Conservation (phyloP, 2,888 invertebrate genomes). For the Lasioglossum lativentre region DNA sequence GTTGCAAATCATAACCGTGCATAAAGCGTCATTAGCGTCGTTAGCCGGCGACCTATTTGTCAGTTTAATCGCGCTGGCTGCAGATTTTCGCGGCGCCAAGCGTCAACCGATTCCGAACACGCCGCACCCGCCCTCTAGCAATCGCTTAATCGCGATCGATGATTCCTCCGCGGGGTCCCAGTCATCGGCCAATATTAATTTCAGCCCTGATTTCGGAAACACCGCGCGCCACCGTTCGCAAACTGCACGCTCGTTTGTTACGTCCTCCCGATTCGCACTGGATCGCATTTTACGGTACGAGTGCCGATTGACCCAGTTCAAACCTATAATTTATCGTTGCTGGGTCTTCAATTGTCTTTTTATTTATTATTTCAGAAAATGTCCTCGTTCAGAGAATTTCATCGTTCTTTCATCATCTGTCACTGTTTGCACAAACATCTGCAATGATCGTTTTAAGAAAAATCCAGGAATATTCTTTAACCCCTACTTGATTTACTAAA, state of each 20-base stretch:
- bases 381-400: neutral
- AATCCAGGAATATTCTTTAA: too few relatives aligned
- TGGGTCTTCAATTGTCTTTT: neutral
- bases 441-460: neutral
- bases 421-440: too few relatives aligned
- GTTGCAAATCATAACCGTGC: slow-evolving; percentile 34
- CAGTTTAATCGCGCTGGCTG: slow-evolving; percentile 39
- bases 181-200: slow-evolving; percentile 42
- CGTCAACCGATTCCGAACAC: neutral
- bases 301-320: neutral
- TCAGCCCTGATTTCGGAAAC: slow-evolving; percentile 1
- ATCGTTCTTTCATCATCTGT: too few relatives aligned
- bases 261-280: neutral
- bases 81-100: slow-evolving; percentile 18
- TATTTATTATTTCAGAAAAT: neutral
- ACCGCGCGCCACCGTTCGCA: neutral
- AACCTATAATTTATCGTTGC: neutral
- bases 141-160: slow-evolving; percentile 36
- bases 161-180: slow-evolving; percentile 22
- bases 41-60: slow-evolving; percentile 45
- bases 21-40: slow-evolving; percentile 52
- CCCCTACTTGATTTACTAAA: too few relatives aligned
- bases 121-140: neutral
- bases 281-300: neutral
- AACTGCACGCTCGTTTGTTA: neutral